Evolutionary conservation across 53 echinoderm and acorn worm species (phyloP).

Genomic region (Crossaster papposus): DNA sequence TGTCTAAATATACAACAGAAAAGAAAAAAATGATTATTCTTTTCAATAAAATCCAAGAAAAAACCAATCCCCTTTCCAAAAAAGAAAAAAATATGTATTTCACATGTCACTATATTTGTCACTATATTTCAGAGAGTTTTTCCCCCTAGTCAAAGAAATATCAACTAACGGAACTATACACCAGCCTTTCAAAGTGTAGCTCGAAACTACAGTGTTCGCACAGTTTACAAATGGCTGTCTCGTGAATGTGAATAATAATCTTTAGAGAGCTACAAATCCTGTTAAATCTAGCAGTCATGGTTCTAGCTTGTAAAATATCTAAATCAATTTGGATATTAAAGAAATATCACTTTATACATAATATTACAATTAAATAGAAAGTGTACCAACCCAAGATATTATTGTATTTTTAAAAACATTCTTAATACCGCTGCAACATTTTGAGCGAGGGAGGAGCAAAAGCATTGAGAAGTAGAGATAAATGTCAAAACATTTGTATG

Average conservation of each 20-base stretch:
- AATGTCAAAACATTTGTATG: too few species aligned
- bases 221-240: conserved; percentile 14
- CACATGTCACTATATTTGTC: conserved; percentile 39
- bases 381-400: conserved; percentile 15
- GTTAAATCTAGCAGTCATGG: conserved; percentile 16
- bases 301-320: conserved; percentile 42
- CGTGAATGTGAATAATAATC: conserved; percentile 30
- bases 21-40: conserved; percentile 49
- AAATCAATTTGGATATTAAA: conserved; percentile 26
- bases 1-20: conserved; percentile 56
- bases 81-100: conserved; percentile 28
- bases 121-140: conserved; percentile 57
- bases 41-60: conserved; percentile 27
- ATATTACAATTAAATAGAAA: conserved; percentile 42
- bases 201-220: conserved; percentile 21
- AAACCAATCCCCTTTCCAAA: conserved; percentile 20
- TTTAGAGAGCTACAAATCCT: conserved; percentile 24
- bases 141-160: neutral
- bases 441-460: neutral
- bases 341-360: conserved; percentile 58
- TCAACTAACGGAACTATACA: conserved; percentile 1
- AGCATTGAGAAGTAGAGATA: neutral
- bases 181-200: conserved; percentile 1
- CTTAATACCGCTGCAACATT: neutral
- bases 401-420: neutral